These are phyloP conservation scores for Lysiphlebus fabarum DNA, from an alignment of 1,140 invertebrate genomes.

Conservation along the genomic window DNA sequence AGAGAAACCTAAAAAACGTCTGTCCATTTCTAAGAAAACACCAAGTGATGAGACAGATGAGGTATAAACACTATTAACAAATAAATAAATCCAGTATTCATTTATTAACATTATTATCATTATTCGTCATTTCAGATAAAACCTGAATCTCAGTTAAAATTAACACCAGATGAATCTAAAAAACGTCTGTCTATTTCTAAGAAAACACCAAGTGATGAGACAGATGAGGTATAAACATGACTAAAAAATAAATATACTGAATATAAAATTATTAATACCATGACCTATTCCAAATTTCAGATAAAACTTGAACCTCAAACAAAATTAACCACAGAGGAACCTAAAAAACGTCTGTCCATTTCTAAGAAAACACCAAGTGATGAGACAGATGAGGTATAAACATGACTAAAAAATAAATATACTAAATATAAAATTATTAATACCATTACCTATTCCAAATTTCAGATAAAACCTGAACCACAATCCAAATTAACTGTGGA, in stretches of 20 bases:
- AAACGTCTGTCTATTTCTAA: no score
- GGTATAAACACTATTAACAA: no score
- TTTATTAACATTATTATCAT: not conserved
- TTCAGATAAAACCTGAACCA: conserved; percentile 30
- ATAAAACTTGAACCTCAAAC: conserved; percentile 13
- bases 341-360: conserved; percentile 18
- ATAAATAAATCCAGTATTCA: no score
- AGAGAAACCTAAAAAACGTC: no score
- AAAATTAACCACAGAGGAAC: conserved; percentile 27
- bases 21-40: no score
- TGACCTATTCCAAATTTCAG: conserved; percentile 9
- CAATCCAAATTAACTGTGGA: conserved; percentile 23
- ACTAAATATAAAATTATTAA: no score
- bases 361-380: conserved; percentile 8
- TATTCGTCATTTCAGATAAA: conserved; percentile 12
- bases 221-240: conserved; percentile 13
- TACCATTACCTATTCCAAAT: not conserved
- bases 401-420: not conserved
- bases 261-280: not conserved
- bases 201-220: not conserved
- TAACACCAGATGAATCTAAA: no score
- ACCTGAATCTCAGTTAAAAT: no score
- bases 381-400: conserved; percentile 13
- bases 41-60: no score
- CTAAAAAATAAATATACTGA: not conserved